These are phyloP conservation scores for Stichodactyla helianthus DNA, from an alignment of 64 coral and sea anemone genomes.

Conservation along the genomic window DNA sequence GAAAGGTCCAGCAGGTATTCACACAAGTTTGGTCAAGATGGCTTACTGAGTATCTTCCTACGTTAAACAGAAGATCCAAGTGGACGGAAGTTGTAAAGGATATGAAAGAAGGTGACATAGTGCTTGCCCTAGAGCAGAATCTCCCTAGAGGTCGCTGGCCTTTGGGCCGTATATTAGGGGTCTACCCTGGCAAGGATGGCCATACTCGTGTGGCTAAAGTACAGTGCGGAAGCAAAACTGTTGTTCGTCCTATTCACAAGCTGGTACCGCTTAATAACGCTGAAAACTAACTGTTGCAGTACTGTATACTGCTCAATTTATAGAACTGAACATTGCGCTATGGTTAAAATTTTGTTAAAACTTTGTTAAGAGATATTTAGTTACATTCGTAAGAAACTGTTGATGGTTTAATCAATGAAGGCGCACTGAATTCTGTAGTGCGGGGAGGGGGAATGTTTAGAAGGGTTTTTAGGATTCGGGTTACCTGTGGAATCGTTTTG, in stretches of 20 bases:
- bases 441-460: slow-evolving; percentile 23
- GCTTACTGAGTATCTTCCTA: no score
- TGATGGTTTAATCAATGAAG: not conserved
- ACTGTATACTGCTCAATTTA: no score
- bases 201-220: slow-evolving; percentile 30
- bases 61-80: no score
- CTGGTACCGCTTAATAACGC: not conserved
- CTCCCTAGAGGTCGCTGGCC: no score
- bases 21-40: no score
- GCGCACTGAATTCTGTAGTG: not conserved
- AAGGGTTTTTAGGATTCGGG: not conserved
- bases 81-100: not conserved
- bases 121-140: no score
- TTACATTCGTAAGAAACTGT: not conserved
- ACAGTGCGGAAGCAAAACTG: slow-evolving; percentile 26
- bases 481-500: no score
- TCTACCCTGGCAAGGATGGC: slow-evolving; percentile 25
- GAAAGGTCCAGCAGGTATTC: no score
- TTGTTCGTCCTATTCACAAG: slow-evolving; percentile 40
- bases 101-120: no score
- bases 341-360: no score
- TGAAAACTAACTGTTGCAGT: not conserved
- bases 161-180: not conserved
- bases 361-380: no score
- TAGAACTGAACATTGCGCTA: no score